Percentiles rank a stretch among this genome's conserved stretches.
Evolutionary conservation across 2,797 vertebrate species (phyloP).

Genomic region (Thunnus albacares): DNA sequence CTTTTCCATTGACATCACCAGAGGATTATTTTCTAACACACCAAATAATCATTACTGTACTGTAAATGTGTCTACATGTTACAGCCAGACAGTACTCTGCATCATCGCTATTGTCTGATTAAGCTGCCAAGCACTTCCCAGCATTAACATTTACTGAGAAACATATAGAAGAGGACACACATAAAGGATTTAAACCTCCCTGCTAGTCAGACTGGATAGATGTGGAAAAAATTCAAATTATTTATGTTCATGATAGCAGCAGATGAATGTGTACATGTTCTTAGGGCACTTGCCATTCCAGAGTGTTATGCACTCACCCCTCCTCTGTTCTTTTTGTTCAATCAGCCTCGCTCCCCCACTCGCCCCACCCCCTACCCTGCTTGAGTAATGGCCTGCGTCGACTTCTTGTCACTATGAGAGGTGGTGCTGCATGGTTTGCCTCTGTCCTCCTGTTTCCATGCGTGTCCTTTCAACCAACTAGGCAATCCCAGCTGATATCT

Average conservation of each 20-base stretch:
- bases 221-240: conserved; percentile 5
- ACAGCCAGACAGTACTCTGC: conserved; percentile 1
- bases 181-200: conserved; percentile 46
- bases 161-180: conserved; percentile 30
- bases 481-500: conserved; percentile 88
- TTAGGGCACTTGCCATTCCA: conserved; percentile 65
- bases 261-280: conserved; percentile 53
- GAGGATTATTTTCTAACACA: conserved; percentile 34
- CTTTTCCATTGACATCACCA: conserved; percentile 25
- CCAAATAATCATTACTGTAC: conserved; percentile 18
- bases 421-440: conserved; percentile 81
- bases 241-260: conserved; percentile 45
- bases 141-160: conserved; percentile 24
- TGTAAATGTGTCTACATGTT: conserved; percentile 25
- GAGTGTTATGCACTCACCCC: conserved; percentile 61
- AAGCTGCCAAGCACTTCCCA: conserved; percentile 15
- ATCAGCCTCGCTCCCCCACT: conserved; percentile 62
- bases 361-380: conserved; percentile 55
- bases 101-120: conserved; percentile 20
- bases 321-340: conserved; percentile 78
- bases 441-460: conserved; percentile 82
- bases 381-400: conserved; percentile 87
- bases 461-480: conserved; percentile 84
- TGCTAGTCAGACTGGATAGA: conserved; percentile 39
- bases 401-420: conserved; percentile 87